Evolutionary conservation across 2,888 invertebrate species (phyloP), one percentile per base, ranked within the genome.

Genomic region (Scrobipalpa costella): DNA sequence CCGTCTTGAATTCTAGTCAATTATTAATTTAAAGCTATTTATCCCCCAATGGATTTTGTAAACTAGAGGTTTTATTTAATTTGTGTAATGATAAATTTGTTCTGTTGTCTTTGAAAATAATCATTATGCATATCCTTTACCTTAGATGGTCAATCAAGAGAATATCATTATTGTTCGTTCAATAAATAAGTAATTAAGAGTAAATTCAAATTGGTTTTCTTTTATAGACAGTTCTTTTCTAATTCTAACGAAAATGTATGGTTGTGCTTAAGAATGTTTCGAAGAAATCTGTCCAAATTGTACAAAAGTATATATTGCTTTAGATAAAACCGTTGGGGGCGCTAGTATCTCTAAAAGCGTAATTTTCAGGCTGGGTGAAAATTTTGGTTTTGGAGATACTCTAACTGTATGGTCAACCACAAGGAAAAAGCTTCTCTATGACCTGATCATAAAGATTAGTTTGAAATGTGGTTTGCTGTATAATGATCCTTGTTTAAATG

Each of bases 321-420:
- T 13, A 52, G 7, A 21, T 52, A 15, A 17, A 15, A 13, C 34
- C 55, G 27, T 55, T 55, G 55, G 55, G 55, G 55, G 55, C 27
- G 27, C 7, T 11, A 34, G n/a, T 34, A 13, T 60, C 21, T 27
- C 34, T 34, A 17, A 57, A 71, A 78, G 79, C 78, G 79, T 77
- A 75, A 79, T 81, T 80, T 76, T 75, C 78, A 79, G 84, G 88
- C 89, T 90, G 90, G 90, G 90, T 79, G 81, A 73, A 69, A 73
- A 76, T 76, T 76, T 73, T 72, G 79, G 81, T 81, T 78, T 74
- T 70, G 65, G 50, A 66, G 66, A 72, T 73, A 50, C 27, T 40
- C 13, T 13, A 13, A 15, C 15, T n/a, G n/a, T 15, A 7, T 3
- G 27, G 5, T 27, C 27, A 5, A 27, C 27, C 27, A 27, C 27